A percentile compares a stretch with the other conserved stretches of the same genome.
Conservation (phyloP, 1,140 invertebrate genomes). For the Agraylea sexmaculata region DNA sequence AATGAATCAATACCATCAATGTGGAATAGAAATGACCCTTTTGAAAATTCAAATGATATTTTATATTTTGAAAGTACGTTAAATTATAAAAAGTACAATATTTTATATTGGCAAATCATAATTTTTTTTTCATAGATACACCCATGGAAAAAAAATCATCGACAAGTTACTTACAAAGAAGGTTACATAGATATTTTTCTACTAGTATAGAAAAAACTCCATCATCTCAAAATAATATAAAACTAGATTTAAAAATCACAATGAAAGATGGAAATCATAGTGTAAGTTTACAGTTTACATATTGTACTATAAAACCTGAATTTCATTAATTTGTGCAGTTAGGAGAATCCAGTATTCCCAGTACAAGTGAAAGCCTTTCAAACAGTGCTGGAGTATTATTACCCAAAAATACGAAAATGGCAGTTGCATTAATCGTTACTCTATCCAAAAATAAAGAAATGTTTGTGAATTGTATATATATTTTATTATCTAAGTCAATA, state of each 20-base stretch:
- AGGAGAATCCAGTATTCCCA: conserved; percentile 29
- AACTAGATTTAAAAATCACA: neutral
- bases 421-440: conserved; percentile 42
- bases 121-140: too few species aligned
- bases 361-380: conserved; percentile 31
- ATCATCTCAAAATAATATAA: too few species aligned
- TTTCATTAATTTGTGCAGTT: conserved; percentile 21
- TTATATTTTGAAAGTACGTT: conserved; percentile 34
- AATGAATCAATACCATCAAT: conserved; percentile 32
- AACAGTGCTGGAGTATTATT: conserved; percentile 24
- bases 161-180: too few species aligned
- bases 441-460: conserved; percentile 35
- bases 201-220: too few species aligned
- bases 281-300: conserved; percentile 4
- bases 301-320: conserved; percentile 2
- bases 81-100: conserved; percentile 2
- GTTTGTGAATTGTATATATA: conserved; percentile 27
- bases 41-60: conserved; percentile 28
- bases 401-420: conserved; percentile 39
- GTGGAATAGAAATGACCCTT: conserved; percentile 26
- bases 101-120: neutral
- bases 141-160: too few species aligned
- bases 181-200: too few species aligned
- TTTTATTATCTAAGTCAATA: conserved; percentile 1
- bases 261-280: neutral